Conservation (phyloP, 2,888 invertebrate species). For the Nephrotoma appendiculata region DNA sequence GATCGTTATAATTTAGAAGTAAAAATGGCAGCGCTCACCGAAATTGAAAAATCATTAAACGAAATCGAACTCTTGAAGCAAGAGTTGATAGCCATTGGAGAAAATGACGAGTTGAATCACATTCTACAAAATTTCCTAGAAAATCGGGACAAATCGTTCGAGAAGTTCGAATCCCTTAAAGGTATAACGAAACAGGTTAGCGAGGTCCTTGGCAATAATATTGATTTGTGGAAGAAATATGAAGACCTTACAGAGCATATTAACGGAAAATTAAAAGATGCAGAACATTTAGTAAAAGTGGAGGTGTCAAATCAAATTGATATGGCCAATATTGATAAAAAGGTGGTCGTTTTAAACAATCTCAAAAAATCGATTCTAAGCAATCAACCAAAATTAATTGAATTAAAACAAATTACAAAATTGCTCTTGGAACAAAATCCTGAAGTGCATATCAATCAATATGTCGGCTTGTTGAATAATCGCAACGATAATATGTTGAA, state of each 20-base stretch:
- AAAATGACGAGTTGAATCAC: not conserved
- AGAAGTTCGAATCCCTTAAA: conserved; percentile 55
- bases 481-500: conserved; percentile 63
- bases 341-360: conserved; percentile 48
- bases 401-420: conserved; percentile 52
- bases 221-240: conserved; percentile 66
- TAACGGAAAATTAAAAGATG: conserved; percentile 61
- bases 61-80: conserved; percentile 40
- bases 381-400: conserved; percentile 49
- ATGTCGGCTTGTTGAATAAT: conserved; percentile 59
- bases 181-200: conserved; percentile 54
- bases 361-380: conserved; percentile 48
- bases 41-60: conserved; percentile 55
- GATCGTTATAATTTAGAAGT: conserved; percentile 88
- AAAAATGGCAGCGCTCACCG: conserved; percentile 64
- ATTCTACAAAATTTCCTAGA: not conserved
- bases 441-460: conserved; percentile 69
- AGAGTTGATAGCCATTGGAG: not conserved
- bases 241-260: conserved; percentile 61
- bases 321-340: conserved; percentile 49
- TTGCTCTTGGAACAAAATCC: conserved; percentile 62
- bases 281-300: conserved; percentile 56
- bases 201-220: conserved; percentile 48
- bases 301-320: conserved; percentile 60
- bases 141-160: conserved; percentile 22